A percentile compares a stretch with the other conserved stretches of the same genome.
phyloP scores from a whole-genome alignment of 1,140 invertebrate genomes.

The Drosophila bipectinata region DNA sequence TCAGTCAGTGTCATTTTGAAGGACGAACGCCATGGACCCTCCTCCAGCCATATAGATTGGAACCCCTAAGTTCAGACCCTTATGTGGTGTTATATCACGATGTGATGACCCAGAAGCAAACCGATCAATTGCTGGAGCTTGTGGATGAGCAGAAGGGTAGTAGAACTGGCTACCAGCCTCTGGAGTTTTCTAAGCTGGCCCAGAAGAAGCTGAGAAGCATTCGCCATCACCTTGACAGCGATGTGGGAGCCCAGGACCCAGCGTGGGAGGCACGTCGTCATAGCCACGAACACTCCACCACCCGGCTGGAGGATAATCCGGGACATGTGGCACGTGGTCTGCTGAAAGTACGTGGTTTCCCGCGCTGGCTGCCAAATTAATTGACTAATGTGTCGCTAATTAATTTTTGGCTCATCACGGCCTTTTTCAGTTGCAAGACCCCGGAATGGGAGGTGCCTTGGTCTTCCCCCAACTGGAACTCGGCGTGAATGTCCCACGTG shows the following conservation, averaged over 20 bases:
- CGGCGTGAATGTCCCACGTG: slow-evolving; percentile 59
- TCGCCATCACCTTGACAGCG: slow-evolving; percentile 32
- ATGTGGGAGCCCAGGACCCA: not conserved
- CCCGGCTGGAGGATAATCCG: slow-evolving; percentile 14
- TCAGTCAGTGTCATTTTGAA: slow-evolving; percentile 40
- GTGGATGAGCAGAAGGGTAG: slow-evolving; percentile 34
- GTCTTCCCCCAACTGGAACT: slow-evolving; percentile 78
- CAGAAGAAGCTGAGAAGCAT: slow-evolving; percentile 39
- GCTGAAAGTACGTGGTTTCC: slow-evolving; percentile 61
- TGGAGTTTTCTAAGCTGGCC: slow-evolving; percentile 33
- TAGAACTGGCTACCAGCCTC: slow-evolving; percentile 13
- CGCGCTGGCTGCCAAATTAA: slow-evolving; percentile 38
- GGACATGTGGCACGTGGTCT: slow-evolving; percentile 55
- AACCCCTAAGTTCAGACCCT: slow-evolving; percentile 93
- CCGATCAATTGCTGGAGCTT: slow-evolving; percentile 31
- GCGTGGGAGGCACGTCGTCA: slow-evolving; percentile 63
- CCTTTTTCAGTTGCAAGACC: slow-evolving; percentile 53
- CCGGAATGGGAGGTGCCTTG: slow-evolving; percentile 64
- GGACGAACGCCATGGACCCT: slow-evolving; percentile 88
- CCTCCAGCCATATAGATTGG: slow-evolving; percentile 93
- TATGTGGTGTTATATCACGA: slow-evolving; percentile 94
- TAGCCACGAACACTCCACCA: slow-evolving; percentile 59
- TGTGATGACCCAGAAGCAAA: slow-evolving; percentile 86
- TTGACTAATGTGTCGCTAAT: slow-evolving; percentile 75
- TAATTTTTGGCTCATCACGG: slow-evolving; percentile 31